Evolutionary conservation across 2,797 vertebrate species (phyloP).

Genomic region (Rallus crepitans): DNA sequence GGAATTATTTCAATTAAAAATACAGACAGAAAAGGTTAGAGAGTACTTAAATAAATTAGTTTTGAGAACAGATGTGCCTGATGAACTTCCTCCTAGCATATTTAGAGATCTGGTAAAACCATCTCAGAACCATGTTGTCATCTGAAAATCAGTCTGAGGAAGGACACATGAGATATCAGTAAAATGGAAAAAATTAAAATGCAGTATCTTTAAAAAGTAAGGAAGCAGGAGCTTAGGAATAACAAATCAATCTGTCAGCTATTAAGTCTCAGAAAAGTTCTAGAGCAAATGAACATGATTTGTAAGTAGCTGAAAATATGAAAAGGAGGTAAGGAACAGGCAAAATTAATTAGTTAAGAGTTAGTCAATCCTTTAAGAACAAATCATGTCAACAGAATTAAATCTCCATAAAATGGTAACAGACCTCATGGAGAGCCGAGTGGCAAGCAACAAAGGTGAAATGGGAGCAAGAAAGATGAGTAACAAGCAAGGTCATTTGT

Average conservation of each 20-base stretch:
- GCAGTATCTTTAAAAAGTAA: neutral
- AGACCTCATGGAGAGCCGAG: neutral
- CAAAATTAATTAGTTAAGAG: neutral
- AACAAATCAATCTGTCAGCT: neutral
- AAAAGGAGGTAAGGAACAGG: neutral
- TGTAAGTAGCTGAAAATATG: neutral
- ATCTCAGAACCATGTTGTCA: neutral
- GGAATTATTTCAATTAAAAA: neutral
- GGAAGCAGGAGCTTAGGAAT: neutral
- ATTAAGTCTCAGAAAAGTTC: neutral
- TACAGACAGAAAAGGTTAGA: slow-evolving; percentile 10
- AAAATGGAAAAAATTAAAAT: neutral
- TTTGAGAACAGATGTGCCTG: slow-evolving; percentile 11
- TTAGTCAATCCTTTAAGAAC: neutral
- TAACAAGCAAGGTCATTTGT: neutral
- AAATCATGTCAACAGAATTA: neutral
- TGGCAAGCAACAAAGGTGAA: neutral
- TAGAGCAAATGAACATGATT: neutral
- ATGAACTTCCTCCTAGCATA: neutral
- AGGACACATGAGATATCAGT: neutral
- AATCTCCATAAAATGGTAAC: neutral
- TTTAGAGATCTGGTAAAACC: neutral
- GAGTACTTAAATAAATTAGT: slow-evolving; percentile 44
- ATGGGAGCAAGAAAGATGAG: neutral
- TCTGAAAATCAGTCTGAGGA: neutral